A percentile compares a stretch with the other conserved stretches of the same genome.
These are phyloP conservation scores for Porites australiensis DNA, from an alignment of 64 coral and sea anemone species.

Conservation along the genomic window DNA sequence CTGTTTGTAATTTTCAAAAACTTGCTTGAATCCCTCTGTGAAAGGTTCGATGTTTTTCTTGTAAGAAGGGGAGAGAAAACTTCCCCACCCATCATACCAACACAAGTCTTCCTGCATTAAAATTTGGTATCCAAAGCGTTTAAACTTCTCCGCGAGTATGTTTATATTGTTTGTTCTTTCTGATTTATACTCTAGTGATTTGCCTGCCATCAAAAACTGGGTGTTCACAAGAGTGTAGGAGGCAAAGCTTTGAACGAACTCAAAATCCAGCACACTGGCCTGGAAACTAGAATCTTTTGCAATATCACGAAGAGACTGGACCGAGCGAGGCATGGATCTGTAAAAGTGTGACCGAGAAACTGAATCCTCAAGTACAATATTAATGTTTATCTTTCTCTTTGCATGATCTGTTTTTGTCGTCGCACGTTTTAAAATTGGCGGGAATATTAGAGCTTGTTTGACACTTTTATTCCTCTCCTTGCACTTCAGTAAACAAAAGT, in stretches of 20 bases:
- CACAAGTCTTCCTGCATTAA: constrained; percentile 94
- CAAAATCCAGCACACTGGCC: constrained; percentile 81
- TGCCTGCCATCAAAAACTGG: constrained; percentile 73
- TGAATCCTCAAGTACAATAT: constrained; percentile 88
- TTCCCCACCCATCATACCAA: constrained; percentile 91
- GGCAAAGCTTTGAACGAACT: constrained; percentile 83
- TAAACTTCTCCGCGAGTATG: constrained; percentile 45
- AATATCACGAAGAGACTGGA: constrained; percentile 58
- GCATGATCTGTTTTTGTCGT: background rate
- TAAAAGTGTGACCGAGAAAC: constrained; percentile 90
- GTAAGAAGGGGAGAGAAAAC: constrained; percentile 59
- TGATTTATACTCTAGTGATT: constrained; percentile 20
- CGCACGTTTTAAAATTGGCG: constrained; percentile 72
- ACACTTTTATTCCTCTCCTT: constrained; percentile 1
- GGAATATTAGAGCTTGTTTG: constrained; percentile 81
- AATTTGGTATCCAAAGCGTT: constrained; percentile 81
- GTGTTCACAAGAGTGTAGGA: constrained; percentile 72
- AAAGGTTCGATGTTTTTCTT: constrained; percentile 68
- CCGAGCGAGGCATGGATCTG: constrained; percentile 76
- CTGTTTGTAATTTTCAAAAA: constrained; percentile 56
- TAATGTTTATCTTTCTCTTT: constrained; percentile 72
- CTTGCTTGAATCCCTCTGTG: constrained; percentile 56
- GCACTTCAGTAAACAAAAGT: constrained; percentile 85
- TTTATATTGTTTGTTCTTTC: constrained; percentile 59
- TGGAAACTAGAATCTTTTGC: constrained; percentile 55